A percentile compares a stretch with the other conserved stretches of the same genome.
phyloP scores from a whole-genome alignment of 2,888 invertebrate species.

The Micropterix aruncella region DNA sequence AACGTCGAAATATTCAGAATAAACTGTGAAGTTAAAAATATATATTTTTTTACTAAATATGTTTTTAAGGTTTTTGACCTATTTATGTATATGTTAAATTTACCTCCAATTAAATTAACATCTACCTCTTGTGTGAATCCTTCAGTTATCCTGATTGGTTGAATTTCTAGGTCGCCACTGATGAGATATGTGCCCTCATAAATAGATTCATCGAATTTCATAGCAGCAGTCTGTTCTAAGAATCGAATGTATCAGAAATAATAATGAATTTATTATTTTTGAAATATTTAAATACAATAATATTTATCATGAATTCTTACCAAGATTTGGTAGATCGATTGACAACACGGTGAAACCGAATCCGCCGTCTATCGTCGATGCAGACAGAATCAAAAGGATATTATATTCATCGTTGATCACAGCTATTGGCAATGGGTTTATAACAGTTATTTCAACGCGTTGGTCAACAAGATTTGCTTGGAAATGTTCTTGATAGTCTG shows the following conservation, averaged over 20 bases:
- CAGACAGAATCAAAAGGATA: constrained; percentile 10
- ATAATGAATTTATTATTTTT: background rate
- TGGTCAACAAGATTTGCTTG: background rate
- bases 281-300: background rate
- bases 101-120: too few species aligned
- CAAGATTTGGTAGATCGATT: constrained; percentile 9
- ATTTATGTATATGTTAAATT: too few species aligned
- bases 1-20: too few species aligned
- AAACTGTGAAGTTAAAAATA: too few species aligned
- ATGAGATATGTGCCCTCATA: too few species aligned
- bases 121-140: too few species aligned
- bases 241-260: background rate
- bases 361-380: constrained; percentile 8
- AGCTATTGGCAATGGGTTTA: constrained; percentile 7
- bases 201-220: too few species aligned
- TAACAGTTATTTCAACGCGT: background rate
- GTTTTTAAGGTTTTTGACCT: too few species aligned
- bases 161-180: too few species aligned
- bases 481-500: background rate
- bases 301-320: background rate
- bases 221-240: background rate
- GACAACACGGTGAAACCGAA: constrained; percentile 9
- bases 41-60: too few species aligned
- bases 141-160: too few species aligned
- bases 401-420: constrained; percentile 7